Evolutionary conservation across 92 coral and sea anemone species (phyloP).

Genomic region (Ricordea florida): DNA sequence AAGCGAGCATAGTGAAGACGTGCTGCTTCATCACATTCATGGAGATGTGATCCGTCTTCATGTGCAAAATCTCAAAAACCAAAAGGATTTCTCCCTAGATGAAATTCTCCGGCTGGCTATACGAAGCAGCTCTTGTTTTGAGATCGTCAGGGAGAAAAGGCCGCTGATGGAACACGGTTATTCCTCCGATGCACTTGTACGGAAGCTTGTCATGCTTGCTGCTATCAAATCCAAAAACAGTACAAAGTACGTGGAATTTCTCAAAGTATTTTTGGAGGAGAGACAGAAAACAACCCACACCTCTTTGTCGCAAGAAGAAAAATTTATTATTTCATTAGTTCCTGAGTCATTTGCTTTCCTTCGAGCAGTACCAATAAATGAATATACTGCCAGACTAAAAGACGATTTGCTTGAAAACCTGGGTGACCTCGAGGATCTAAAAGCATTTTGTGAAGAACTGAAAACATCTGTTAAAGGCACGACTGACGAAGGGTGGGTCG

Average conservation of each 20-base stretch:
- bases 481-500: conserved; percentile 47
- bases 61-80: conserved; percentile 48
- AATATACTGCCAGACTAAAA: conserved; percentile 65
- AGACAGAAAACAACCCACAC: neutral
- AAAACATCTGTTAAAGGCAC: conserved; percentile 37
- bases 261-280: conserved; percentile 15
- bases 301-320: conserved; percentile 20
- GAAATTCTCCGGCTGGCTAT: conserved; percentile 63
- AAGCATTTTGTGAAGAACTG: conserved; percentile 52
- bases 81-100: conserved; percentile 22
- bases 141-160: conserved; percentile 57
- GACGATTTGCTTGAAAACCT: conserved; percentile 31
- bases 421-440: conserved; percentile 57
- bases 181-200: conserved; percentile 73
- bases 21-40: conserved; percentile 79
- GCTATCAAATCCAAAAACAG: conserved; percentile 60
- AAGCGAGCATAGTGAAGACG: conserved; percentile 57
- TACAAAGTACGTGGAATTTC: conserved; percentile 42
- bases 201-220: conserved; percentile 76
- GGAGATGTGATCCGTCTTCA: conserved; percentile 81
- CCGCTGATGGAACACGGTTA: conserved; percentile 81
- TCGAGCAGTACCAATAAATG: conserved; percentile 59
- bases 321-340: conserved; percentile 55
- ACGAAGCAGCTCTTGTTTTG: conserved; percentile 74
- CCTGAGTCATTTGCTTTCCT: conserved; percentile 69